A percentile compares a stretch with the other conserved stretches of the same genome.
These are phyloP conservation scores for Neostethus bicornis DNA, from an alignment of 2,797 vertebrate species.

Conservation along the genomic window DNA sequence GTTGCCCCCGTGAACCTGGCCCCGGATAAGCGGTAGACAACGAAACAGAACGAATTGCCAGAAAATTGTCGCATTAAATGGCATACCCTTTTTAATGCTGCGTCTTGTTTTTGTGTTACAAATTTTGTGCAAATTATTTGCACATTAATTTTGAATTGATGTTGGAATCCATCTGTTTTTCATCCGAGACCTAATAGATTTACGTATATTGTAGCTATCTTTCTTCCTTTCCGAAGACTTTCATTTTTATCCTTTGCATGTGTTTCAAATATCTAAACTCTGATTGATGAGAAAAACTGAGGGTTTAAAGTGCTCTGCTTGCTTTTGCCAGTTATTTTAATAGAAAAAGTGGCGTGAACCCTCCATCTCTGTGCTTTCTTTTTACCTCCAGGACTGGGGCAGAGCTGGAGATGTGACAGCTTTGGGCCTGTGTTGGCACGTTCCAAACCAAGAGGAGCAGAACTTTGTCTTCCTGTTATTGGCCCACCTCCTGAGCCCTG, in stretches of 20 bases:
- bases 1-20: too few species aligned
- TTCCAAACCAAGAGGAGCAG: constrained; percentile 88
- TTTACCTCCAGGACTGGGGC: constrained; percentile 92
- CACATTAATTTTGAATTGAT: background rate
- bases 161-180: constrained; percentile 3
- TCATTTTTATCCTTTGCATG: constrained; percentile 3
- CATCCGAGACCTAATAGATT: background rate
- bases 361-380: constrained; percentile 13
- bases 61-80: too few species aligned
- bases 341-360: constrained; percentile 40
- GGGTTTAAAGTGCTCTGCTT: constrained; percentile 39
- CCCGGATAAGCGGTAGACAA: too few species aligned
- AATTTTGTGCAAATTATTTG: too few species aligned
- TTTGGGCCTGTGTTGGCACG: constrained; percentile 92
- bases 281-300: constrained; percentile 19
- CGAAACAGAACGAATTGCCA: too few species aligned
- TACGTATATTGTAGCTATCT: background rate
- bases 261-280: constrained; percentile 27
- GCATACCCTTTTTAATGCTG: background rate
- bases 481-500: constrained; percentile 90
- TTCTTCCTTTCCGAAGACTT: constrained; percentile 6
- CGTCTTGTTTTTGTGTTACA: constrained; percentile 5
- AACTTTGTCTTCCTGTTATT: constrained; percentile 90
- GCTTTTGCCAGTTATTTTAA: constrained; percentile 48
- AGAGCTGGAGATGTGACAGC: constrained; percentile 90